Percentiles rank a stretch among this genome's conserved stretches.
Conservation (phyloP, 23 tunicate genomes). For the Corella eumyota region DNA sequence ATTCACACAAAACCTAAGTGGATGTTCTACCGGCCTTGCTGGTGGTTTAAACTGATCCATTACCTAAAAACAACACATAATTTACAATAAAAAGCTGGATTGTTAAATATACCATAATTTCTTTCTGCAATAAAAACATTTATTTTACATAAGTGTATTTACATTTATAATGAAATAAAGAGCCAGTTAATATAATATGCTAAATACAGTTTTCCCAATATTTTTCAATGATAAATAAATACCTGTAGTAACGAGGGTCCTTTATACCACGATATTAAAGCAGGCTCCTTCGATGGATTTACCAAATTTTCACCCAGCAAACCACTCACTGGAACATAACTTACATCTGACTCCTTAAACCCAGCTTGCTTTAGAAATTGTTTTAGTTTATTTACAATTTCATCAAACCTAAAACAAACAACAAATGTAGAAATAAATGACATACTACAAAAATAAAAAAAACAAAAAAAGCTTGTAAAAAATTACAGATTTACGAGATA, state of each 20-base stretch:
- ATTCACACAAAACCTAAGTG: conserved; percentile 77
- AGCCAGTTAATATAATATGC: no score
- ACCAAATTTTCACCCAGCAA: conserved; percentile 70
- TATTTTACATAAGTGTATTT: not conserved
- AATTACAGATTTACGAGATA: not conserved
- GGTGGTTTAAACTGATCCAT: conserved; percentile 77
- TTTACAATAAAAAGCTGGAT: not conserved
- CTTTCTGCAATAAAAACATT: not conserved
- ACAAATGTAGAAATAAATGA: not conserved
- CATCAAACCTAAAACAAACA: conserved; percentile 41
- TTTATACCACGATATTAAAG: conserved; percentile 60
- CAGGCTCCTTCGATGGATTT: conserved; percentile 15
- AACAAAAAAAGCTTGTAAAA: not conserved
- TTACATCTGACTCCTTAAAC: conserved; percentile 55
- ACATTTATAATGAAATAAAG: no score
- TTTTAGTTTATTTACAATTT: conserved; percentile 38
- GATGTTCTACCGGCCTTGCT: conserved; percentile 50
- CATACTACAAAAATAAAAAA: not conserved
- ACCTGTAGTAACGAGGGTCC: conserved; percentile 68
- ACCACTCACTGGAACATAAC: conserved; percentile 83
- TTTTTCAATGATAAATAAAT: no score
- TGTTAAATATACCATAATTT: not conserved
- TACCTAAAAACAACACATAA: conserved; percentile 16
- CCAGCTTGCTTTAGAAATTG: conserved; percentile 79
- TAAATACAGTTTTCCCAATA: no score